Evolutionary conservation across 2,888 invertebrate species (phyloP), one percentile per base, ranked within the genome.

Genomic region (Acheta domesticus): DNA sequence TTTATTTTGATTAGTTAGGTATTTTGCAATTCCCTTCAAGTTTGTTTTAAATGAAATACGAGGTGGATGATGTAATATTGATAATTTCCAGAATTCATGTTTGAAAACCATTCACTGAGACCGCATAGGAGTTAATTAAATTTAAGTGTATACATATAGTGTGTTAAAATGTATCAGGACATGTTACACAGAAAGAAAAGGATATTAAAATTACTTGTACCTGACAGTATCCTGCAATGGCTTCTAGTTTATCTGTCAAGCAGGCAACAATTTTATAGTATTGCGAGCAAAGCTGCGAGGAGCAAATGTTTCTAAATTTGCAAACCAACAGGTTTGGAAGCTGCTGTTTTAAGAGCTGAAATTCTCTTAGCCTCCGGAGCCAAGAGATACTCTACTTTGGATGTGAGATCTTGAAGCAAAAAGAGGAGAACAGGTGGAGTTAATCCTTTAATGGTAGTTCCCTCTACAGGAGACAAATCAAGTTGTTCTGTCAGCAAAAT

Each of bases 371-470:
- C 80, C 19, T 81, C 80, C 82, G 85, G 82, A 12, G 85, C 82
- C 14, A 88, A 84, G 19, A 84, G 83, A 81, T 87, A 86, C 50
- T 88, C 87, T 74, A 92, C 83, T 86, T 93, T 93, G 5, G 85
- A 84, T 12, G 89, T 87, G 76, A 92, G 86, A 85, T 93, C 93
- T 77, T 89, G 88, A 78, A 93, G 84, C 49, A 89, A 84, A 82
- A 87, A 88, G 74, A 86, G 84, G 36, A 89, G 84, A 81, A 88
- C 87, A n/a, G 84, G 83, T 8, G 88, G 86, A 50, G 86, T 83
- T 49, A 86, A 82, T 80, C 84, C 84, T 36, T 36, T 36, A 36
- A 36, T 36, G 23, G 84, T 77, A 20, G 49, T 50, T 23, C 21
- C 62, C 12, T 79, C 76, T 12, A 16, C 62, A 62, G 62, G 62